phyloP scores from a whole-genome alignment of 1,140 invertebrate species.

The honey bee (Apis mellifera) region Amel_HAv3.1 CM009940.2:12089501-12090000 shows the following conservation, averaged over 20 bases:
- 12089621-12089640: slow-evolving; percentile 12
- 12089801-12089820: slow-evolving; percentile 84
- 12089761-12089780: slow-evolving; percentile 82
- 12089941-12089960: slow-evolving; percentile 91
- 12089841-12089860: slow-evolving; percentile 87
- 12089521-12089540: slow-evolving; percentile 47
- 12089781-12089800: slow-evolving; percentile 83
- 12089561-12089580: slow-evolving; percentile 36
- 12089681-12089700: too few species aligned
- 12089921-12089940: slow-evolving; percentile 89
- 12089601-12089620: background rate
- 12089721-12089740: slow-evolving; percentile 79
- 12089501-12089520: slow-evolving; percentile 60
- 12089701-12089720: slow-evolving; percentile 33
- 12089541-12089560: slow-evolving; percentile 40
- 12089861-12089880: slow-evolving; percentile 70
- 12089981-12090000: slow-evolving; percentile 60
- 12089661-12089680: background rate
- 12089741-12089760: slow-evolving; percentile 85
- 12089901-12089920: slow-evolving; percentile 78
- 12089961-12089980: slow-evolving; percentile 74
- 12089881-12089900: slow-evolving; percentile 76
- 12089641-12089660: slow-evolving; percentile 1
- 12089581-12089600: slow-evolving; percentile 36
- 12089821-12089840: slow-evolving; percentile 87